A percentile compares a stretch with the other conserved stretches of the same genome.
These are phyloP conservation scores for Endomychus coccineus DNA, from an alignment of 2,888 invertebrate genomes.

Conservation along the genomic window DNA sequence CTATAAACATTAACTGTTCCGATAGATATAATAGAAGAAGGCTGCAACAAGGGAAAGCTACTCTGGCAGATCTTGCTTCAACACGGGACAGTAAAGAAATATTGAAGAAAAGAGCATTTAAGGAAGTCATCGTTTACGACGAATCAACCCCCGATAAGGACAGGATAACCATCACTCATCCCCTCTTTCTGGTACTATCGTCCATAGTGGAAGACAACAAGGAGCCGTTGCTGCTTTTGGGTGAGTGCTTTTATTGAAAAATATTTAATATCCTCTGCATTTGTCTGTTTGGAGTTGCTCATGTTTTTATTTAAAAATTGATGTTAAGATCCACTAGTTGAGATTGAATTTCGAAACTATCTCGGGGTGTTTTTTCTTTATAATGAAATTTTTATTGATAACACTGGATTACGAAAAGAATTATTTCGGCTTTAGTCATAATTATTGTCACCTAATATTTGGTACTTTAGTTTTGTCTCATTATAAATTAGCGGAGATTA, in stretches of 20 bases:
- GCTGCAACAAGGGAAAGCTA: conserved; percentile 59
- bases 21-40: conserved; percentile 61
- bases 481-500: too few species aligned
- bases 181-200: conserved; percentile 56
- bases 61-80: conserved; percentile 57
- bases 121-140: conserved; percentile 63
- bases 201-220: conserved; percentile 61
- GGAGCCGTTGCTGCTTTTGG: conserved; percentile 57
- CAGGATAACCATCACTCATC: conserved; percentile 50
- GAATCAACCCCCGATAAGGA: conserved; percentile 58
- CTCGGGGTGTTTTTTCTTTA: too few species aligned
- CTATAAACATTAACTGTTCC: conserved; percentile 64
- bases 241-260: conserved; percentile 53
- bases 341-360: too few species aligned
- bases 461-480: too few species aligned
- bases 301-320: background rate
- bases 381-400: too few species aligned
- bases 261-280: too few species aligned
- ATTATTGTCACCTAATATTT: too few species aligned
- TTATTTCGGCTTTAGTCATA: too few species aligned
- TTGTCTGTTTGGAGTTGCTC: too few species aligned
- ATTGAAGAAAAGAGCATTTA: conserved; percentile 48
- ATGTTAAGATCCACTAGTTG: too few species aligned
- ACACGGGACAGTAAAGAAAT: conserved; percentile 57
- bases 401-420: too few species aligned